phyloP scores from a whole-genome alignment of 2,113 vertebrate genomes.

The Thunnus maccoyii region DNA sequence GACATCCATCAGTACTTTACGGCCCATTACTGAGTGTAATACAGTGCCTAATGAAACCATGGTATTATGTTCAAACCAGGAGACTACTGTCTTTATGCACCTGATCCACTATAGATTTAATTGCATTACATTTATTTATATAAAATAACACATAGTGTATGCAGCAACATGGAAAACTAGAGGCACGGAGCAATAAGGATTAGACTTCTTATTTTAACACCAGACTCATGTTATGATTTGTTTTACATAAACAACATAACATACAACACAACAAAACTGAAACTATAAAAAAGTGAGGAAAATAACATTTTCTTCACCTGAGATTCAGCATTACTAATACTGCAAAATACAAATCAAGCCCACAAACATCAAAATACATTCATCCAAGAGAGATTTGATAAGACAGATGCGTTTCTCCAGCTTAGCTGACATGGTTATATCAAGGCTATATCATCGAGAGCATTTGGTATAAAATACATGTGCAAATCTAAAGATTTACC shows the following conservation, averaged over 20 bases:
- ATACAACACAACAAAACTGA: background rate
- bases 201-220: conserved; percentile 8
- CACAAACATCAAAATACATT: conserved; percentile 20
- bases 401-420: conserved; percentile 49
- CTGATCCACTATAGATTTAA: conserved; percentile 26
- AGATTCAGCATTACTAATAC: background rate
- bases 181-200: background rate
- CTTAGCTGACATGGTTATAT: conserved; percentile 35
- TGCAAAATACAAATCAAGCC: conserved; percentile 25
- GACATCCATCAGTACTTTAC: conserved; percentile 11
- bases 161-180: background rate
- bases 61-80: background rate
- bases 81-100: background rate
- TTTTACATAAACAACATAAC: background rate
- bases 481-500: conserved; percentile 49
- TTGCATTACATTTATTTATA: background rate
- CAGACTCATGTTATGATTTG: background rate
- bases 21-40: conserved; percentile 4
- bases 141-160: background rate
- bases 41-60: background rate
- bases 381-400: conserved; percentile 24
- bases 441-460: conserved; percentile 26
- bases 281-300: background rate
- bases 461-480: conserved; percentile 39
- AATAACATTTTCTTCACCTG: background rate